Evolutionary conservation across 2,113 vertebrate genomes (phyloP), one percentile per base, ranked within the genome.

Genomic region (Rafetus swinhoei): DNA sequence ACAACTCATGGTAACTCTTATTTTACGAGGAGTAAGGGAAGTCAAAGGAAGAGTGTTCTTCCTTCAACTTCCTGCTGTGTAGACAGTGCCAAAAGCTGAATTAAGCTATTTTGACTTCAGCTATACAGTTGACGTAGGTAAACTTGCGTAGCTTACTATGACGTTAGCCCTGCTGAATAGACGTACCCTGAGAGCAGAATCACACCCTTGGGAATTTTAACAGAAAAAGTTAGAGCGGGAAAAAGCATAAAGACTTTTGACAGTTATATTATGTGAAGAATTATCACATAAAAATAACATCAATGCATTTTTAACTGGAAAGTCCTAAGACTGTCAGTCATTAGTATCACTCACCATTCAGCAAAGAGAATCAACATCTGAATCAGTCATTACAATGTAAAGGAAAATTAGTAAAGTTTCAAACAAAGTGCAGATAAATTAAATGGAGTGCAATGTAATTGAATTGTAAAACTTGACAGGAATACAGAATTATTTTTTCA

Each of bases 351-450:
- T 96, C 7, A 24, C 83, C 94, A 93, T 97, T 96, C 94, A 97
- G 79, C 0, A 0, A 93, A 93, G 94, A 79, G 93, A 93, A 95
- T 95, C 90, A 94, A 96, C 96, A 97, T 94, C 94, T 96, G 94
- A 97, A 95, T 97, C 95, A 96, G 94, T 97, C 96, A 97, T 97
- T 97, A 97, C 93, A 97, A 90, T 79, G 94, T 96, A 95, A 97
- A 97, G n/a, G 93, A 95, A 93, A 97, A 97, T 97, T 97, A 97
- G 95, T 95, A 96, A 96, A 95, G 96, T 95, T 96, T 97, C 96
- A 96, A 93, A 93, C 81, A 97, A 96, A 96, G 95, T 97, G 95
- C 95, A 97, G 96, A 97, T 97, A 95, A 95, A 88, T 95, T 93
- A 97, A 96, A 95, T 57, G 60, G 91, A 95, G 97, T 93, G 95